phyloP scores from a whole-genome alignment of 2,797 vertebrate species.

The Acomys russatus region DNA sequence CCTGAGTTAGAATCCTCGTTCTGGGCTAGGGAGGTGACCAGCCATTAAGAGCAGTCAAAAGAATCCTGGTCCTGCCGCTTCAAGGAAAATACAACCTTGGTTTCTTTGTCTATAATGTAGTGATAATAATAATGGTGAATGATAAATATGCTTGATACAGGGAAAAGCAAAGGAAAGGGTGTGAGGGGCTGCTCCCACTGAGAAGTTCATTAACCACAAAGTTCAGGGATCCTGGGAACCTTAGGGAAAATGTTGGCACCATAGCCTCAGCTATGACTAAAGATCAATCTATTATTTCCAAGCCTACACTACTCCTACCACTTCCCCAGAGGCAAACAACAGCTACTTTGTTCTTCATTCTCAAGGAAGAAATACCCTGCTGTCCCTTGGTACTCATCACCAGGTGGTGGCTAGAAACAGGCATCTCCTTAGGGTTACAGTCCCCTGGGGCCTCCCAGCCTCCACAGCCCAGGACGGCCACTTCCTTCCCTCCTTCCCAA shows the following conservation, averaged over 20 bases:
- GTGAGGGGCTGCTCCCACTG: background rate
- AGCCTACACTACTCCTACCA: background rate
- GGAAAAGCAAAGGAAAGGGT: background rate
- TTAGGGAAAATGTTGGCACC: background rate
- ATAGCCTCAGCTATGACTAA: background rate
- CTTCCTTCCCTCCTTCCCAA: background rate
- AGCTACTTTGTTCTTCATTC: background rate
- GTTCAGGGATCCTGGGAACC: background rate
- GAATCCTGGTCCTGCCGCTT: background rate
- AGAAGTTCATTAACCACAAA: background rate
- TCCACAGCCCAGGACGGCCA: rapidly evolving
- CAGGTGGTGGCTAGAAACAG: background rate
- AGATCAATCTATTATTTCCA: conserved; percentile 26
- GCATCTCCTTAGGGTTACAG: background rate
- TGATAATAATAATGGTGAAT: background rate
- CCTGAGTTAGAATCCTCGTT: background rate
- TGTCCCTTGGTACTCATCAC: background rate
- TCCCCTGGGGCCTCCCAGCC: background rate
- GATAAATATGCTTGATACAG: background rate
- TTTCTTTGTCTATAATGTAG: background rate
- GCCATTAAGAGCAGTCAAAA: background rate
- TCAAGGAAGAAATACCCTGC: background rate
- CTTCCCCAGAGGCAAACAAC: background rate
- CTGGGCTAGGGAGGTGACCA: background rate
- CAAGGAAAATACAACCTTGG: background rate